Conservation (phyloP, 64 coral and sea anemone species). For the Cladopsammia gracilis region DNA sequence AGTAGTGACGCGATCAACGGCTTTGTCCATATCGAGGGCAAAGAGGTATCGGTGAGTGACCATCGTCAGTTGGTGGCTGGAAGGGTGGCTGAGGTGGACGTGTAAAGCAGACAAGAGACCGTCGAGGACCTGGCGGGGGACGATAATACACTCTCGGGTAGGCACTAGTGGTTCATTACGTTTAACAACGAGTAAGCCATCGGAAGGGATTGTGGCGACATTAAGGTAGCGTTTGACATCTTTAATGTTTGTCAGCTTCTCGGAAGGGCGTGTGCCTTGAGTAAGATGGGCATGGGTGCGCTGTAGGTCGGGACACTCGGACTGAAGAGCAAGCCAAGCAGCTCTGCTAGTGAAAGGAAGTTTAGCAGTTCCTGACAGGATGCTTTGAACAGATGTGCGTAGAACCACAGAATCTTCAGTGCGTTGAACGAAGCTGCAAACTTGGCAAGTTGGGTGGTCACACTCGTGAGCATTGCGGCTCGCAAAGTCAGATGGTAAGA, state of each 20-base stretch:
- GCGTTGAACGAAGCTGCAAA: conserved; percentile 1
- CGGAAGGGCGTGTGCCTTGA: background rate
- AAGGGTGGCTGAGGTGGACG: too few species aligned
- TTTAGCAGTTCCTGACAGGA: background rate
- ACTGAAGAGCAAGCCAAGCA: conserved; percentile 22
- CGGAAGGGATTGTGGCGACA: conserved; percentile 16
- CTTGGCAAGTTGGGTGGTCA: background rate
- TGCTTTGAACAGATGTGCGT: background rate
- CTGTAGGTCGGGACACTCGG: conserved; percentile 11
- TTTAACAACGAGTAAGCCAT: conserved; percentile 33
- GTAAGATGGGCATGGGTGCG: conserved; percentile 36
- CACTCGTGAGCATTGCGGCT: conserved; percentile 10
- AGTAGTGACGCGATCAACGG: too few species aligned
- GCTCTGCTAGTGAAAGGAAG: conserved; percentile 25
- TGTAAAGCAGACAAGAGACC: too few species aligned
- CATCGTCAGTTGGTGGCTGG: too few species aligned
- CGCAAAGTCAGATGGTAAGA: conserved; percentile 1
- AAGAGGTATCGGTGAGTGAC: too few species aligned
- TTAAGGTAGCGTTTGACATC: conserved; percentile 12
- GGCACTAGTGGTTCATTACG: background rate
- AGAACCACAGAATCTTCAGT: conserved; percentile 13
- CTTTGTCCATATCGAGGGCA: background rate
- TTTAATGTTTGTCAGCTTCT: conserved; percentile 40
- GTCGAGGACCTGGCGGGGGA: background rate
- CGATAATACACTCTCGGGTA: background rate